phyloP scores from a whole-genome alignment of 2,113 vertebrate genomes.

The Maccullochella peelii region DNA sequence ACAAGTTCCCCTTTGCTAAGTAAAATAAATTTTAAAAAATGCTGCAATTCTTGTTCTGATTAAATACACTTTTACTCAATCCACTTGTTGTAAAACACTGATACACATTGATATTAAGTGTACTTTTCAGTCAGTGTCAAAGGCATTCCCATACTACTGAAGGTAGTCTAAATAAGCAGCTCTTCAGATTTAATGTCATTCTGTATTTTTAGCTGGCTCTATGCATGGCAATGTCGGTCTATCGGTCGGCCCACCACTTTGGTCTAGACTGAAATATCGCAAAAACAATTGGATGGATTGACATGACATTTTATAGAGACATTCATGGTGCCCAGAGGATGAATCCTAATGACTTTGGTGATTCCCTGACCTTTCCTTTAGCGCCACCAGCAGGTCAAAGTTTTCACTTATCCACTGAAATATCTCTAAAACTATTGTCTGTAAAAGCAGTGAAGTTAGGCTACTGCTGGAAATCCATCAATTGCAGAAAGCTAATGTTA shows the following conservation, averaged over 20 bases:
- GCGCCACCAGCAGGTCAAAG: not conserved
- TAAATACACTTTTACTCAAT: not conserved
- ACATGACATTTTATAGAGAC: not conserved
- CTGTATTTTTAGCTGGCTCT: too few relatives aligned
- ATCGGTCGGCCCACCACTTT: not conserved
- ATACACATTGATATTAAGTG: not conserved
- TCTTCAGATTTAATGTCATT: too few relatives aligned
- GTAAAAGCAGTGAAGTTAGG: constrained; percentile 11
- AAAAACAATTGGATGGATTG: not conserved
- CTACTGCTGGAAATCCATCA: constrained; percentile 29
- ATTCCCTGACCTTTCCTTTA: not conserved
- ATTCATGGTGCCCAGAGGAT: not conserved
- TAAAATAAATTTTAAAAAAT: not conserved
- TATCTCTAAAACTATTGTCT: not conserved
- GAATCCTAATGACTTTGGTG: not conserved
- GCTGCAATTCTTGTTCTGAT: not conserved
- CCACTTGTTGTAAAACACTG: not conserved
- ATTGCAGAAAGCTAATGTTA: not conserved
- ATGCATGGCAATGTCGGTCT: too few relatives aligned
- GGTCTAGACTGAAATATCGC: not conserved
- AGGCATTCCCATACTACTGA: not conserved
- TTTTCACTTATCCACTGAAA: not conserved
- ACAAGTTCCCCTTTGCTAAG: too few relatives aligned
- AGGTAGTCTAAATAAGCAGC: not conserved
- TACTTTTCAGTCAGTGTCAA: not conserved